Base-by-base conservation (phyloP, 2,888 invertebrate species). In the Drosophila emarginata region DNA sequence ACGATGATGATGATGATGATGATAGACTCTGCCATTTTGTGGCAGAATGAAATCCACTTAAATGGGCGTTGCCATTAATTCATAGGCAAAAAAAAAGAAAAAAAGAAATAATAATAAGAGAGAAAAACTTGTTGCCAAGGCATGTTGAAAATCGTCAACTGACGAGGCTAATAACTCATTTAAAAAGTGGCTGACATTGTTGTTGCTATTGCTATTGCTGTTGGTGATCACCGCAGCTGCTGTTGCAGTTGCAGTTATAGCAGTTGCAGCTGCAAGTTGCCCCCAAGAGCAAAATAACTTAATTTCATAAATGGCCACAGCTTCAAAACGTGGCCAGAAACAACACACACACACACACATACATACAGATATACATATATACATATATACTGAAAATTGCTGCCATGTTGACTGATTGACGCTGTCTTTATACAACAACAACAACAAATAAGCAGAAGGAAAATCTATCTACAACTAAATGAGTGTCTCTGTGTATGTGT, bases 211-310 rank as follows among this genome's bases (percentile, higher is more conserved):
- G 72, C 57, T 45, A 72, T 59, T 45, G 67, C 15, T 54, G 77
- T 18, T 75, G 76, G 62, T 67, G 67, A 18, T 2, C 15, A 9
- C 18, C 4, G 68, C 67, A 57, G 76, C 51, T 67, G 72, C 64
- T 54, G 60, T 40, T 59, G 56, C 63, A 57, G 39, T 36, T 64
- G 62, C 72, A 62, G 53, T 39, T 15, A 32, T 32, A 6, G 68
- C 72, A 72, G 63, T 72, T 73, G 79, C 72, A 72, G 61, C 51
- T 70, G 74, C 73, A 56, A 39, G 54, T 65, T 79, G 72, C 80
- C 88, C 89, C 87, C 89, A 79, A 80, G 89, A 86, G 90, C 86
- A 86, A 90, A 90, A 90, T 90, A 90, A 90, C 90, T 90, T 90
- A 85, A 90, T 90, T 89, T 90, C 83, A 89, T 85, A 89, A 90